Evolutionary conservation across 2,888 invertebrate species (phyloP).

Genomic region (Napeogenes inachia): DNA sequence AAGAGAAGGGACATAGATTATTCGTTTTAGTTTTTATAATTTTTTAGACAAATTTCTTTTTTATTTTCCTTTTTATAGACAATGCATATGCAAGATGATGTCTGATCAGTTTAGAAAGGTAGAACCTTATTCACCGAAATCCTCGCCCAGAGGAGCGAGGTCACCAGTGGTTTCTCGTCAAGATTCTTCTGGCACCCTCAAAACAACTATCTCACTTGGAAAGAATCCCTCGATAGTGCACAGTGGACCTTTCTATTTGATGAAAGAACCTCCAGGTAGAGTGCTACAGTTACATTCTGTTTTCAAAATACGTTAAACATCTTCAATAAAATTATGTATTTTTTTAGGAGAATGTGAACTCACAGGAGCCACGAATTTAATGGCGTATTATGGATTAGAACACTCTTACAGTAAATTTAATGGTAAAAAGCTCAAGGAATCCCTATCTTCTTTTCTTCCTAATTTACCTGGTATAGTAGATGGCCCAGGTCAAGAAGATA

Average conservation of each 20-base stretch:
- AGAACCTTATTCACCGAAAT: conserved; percentile 96
- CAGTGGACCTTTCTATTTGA: conserved; percentile 98
- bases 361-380: conserved; percentile 97
- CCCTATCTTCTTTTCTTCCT: conserved; percentile 95
- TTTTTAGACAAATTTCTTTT: conserved; percentile 63
- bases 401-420: conserved; percentile 99
- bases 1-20: conserved; percentile 36
- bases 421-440: conserved; percentile 96
- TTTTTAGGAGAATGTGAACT: conserved; percentile 89
- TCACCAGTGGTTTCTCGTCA: conserved; percentile 97
- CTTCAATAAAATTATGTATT: background rate
- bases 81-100: conserved; percentile 88
- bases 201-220: conserved; percentile 97
- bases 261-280: conserved; percentile 95
- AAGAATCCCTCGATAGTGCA: conserved; percentile 98
- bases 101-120: conserved; percentile 94
- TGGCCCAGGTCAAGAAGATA: conserved; percentile 90
- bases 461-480: conserved; percentile 97
- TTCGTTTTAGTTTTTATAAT: conserved; percentile 58
- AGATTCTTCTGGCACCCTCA: conserved; percentile 97
- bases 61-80: conserved; percentile 57
- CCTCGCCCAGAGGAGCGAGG: conserved; percentile 94
- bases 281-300: conserved; percentile 14
- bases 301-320: background rate
- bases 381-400: conserved; percentile 97